A percentile compares a stretch with the other conserved stretches of the same genome.
phyloP scores from a whole-genome alignment of 2,888 invertebrate genomes.

The Clostera curtula region DNA sequence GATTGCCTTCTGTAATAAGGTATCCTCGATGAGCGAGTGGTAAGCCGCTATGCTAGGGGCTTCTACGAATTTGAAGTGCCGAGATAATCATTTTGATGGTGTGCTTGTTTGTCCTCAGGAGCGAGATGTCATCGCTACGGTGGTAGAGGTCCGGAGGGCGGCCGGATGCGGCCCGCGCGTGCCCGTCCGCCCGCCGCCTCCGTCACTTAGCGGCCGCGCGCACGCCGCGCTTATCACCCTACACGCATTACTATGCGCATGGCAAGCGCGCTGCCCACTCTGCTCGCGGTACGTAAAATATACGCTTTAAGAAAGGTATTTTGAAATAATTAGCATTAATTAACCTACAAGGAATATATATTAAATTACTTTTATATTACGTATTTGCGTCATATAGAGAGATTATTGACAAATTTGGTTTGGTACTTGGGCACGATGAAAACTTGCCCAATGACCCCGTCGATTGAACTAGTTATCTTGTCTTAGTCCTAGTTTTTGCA shows the following conservation, averaged over 20 bases:
- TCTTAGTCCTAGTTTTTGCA: no score
- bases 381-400: no score
- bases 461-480: no score
- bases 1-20: no score
- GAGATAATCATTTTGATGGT: not conserved
- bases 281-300: slow-evolving; percentile 82
- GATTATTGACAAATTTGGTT: no score
- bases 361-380: no score
- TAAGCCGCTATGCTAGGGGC: not conserved
- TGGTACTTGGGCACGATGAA: no score
- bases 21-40: no score
- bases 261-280: slow-evolving; percentile 81
- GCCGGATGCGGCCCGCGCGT: slow-evolving; percentile 67
- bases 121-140: slow-evolving; percentile 59
- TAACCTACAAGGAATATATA: no score
- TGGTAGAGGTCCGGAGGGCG: slow-evolving; percentile 63
- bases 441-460: no score
- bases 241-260: slow-evolving; percentile 89
- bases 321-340: no score
- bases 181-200: slow-evolving; percentile 75
- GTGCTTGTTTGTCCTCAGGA: slow-evolving; percentile 28
- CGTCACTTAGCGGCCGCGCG: slow-evolving; percentile 47
- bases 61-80: not conserved
- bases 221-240: slow-evolving; percentile 73
- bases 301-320: no score